These are phyloP conservation scores for Poecile montanus DNA, from an alignment of 2,797 vertebrate species.

Conservation along the genomic window DNA sequence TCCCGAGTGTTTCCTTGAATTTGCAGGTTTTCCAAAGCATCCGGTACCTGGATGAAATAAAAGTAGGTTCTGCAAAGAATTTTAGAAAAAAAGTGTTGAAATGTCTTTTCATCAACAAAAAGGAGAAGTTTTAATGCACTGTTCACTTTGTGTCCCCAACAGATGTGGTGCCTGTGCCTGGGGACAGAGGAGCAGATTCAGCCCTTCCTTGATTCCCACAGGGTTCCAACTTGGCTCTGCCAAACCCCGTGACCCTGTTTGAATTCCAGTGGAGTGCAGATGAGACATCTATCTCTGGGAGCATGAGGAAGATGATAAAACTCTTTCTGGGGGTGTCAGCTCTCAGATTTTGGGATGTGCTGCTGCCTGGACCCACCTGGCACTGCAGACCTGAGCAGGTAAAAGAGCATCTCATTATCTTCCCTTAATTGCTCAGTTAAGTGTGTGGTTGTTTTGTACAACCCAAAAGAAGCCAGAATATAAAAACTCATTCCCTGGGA, in stretches of 20 bases:
- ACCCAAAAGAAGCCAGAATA: neutral
- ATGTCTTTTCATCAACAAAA: neutral
- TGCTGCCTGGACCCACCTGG: accelerated
- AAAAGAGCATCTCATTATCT: neutral
- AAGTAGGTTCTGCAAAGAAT: neutral
- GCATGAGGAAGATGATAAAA: neutral
- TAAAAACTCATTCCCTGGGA: neutral
- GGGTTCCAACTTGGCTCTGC: neutral
- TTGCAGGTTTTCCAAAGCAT: neutral
- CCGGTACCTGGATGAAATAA: neutral
- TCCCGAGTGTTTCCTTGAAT: neutral
- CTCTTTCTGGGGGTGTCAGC: neutral
- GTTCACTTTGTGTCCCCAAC: accelerated
- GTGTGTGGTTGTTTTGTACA: neutral
- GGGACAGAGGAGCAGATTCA: neutral
- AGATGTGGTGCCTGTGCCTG: accelerated
- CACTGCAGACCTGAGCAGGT: neutral
- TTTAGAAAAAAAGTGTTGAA: neutral
- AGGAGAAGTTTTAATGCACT: neutral
- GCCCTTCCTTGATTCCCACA: neutral
- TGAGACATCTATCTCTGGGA: neutral
- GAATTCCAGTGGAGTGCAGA: neutral
- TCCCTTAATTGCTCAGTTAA: neutral
- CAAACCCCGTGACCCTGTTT: neutral
- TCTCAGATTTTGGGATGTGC: neutral